Conservation (phyloP, 2,888 invertebrate genomes). For the Pandemis cinnamomeana region DNA sequence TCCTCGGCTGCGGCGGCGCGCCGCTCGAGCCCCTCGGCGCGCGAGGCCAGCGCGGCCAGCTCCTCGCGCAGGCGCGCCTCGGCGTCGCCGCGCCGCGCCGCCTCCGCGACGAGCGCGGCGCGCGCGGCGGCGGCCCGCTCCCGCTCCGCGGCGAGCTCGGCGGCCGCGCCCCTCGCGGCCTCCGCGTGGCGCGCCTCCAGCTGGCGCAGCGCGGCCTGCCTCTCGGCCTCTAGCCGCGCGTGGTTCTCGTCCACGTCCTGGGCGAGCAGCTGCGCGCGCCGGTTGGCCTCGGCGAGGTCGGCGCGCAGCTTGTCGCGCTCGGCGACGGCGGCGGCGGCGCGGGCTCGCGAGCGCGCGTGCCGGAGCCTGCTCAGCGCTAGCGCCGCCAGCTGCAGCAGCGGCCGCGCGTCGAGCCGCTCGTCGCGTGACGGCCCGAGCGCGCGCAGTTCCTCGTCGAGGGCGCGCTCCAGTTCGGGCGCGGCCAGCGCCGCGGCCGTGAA, state of each 20-base stretch:
- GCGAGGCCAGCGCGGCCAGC: constrained; percentile 84
- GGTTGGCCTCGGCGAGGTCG: constrained; percentile 93
- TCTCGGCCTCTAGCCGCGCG: constrained; percentile 90
- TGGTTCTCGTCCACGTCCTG: constrained; percentile 97
- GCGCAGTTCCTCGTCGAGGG: constrained; percentile 87
- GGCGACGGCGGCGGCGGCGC: constrained; percentile 86
- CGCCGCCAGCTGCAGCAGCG: constrained; percentile 85
- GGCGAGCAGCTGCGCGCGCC: constrained; percentile 91
- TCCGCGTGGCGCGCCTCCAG: constrained; percentile 92
- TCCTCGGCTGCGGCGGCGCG: constrained; percentile 78
- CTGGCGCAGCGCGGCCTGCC: constrained; percentile 88
- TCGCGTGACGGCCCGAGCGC: constrained; percentile 50
- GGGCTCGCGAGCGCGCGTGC: constrained; percentile 89
- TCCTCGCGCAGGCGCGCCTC: constrained; percentile 88
- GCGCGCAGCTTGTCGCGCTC: constrained; percentile 92
- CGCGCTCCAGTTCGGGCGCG: constrained; percentile 86
- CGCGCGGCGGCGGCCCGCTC: constrained; percentile 87
- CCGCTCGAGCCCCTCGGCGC: constrained; percentile 82
- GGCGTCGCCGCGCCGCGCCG: constrained; percentile 87
- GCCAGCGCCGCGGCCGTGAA: constrained; percentile 85
- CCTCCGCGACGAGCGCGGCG: constrained; percentile 86
- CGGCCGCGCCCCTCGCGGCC: constrained; percentile 87
- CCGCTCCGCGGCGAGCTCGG: constrained; percentile 89
- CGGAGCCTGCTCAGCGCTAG: constrained; percentile 88
- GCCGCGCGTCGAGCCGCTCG: constrained; percentile 53